These are phyloP conservation scores for Girardinichthys multiradiatus DNA, from an alignment of 2,113 vertebrate genomes.

Conservation along the genomic window DNA sequence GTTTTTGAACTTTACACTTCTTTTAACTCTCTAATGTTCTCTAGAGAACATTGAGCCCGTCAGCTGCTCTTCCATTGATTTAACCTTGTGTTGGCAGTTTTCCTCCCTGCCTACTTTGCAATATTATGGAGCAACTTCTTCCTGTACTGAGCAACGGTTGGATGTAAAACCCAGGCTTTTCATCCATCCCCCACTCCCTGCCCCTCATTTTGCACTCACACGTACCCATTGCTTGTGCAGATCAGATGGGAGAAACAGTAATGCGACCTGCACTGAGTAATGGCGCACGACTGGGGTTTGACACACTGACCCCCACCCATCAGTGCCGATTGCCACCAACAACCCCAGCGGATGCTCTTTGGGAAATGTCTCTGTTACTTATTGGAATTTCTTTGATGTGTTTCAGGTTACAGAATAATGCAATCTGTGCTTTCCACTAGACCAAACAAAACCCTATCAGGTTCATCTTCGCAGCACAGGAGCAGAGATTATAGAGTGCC, in stretches of 20 bases:
- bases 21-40: constrained; percentile 30
- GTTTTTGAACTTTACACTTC: constrained; percentile 1
- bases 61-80: constrained; percentile 58
- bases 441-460: constrained; percentile 23
- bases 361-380: constrained; percentile 77
- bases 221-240: constrained; percentile 43
- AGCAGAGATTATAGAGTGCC: not conserved
- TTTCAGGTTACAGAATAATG: constrained; percentile 72
- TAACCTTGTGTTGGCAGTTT: constrained; percentile 48
- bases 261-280: constrained; percentile 74
- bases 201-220: constrained; percentile 54
- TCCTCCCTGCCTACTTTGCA: constrained; percentile 10
- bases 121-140: not conserved
- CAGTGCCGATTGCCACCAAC: constrained; percentile 57
- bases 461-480: constrained; percentile 11
- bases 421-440: constrained; percentile 42
- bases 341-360: constrained; percentile 70
- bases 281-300: constrained; percentile 72
- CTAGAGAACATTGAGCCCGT: constrained; percentile 23
- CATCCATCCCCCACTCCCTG: constrained; percentile 10
- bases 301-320: constrained; percentile 71
- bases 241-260: constrained; percentile 75
- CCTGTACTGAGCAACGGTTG: constrained; percentile 24
- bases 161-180: constrained; percentile 28
- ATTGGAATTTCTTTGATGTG: constrained; percentile 78